Percentiles rank a stretch among this genome's conserved stretches.
These are phyloP conservation scores for Hydrolagus colliei DNA, from an alignment of 2,797 vertebrate genomes.

Conservation along the genomic window DNA sequence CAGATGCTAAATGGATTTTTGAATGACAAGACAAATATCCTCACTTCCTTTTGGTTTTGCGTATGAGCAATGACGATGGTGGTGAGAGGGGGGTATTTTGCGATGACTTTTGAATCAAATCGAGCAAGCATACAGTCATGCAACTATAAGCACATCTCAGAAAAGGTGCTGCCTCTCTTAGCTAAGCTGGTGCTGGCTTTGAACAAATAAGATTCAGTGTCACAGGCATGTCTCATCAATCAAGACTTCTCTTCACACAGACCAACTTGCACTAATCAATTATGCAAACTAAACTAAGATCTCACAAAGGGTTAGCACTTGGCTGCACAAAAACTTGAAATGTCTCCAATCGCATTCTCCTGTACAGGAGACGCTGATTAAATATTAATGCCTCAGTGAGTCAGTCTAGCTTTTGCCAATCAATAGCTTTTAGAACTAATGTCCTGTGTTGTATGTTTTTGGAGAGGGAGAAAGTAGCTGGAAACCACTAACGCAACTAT, in stretches of 20 bases:
- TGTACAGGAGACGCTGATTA: slow-evolving; percentile 53
- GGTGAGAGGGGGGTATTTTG: neutral
- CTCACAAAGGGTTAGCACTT: slow-evolving; percentile 36
- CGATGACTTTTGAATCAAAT: neutral
- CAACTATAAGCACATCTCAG: neutral
- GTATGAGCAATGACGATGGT: neutral
- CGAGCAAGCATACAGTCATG: slow-evolving; percentile 5
- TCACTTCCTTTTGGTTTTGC: too few species aligned
- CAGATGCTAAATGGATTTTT: neutral
- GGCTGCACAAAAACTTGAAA: slow-evolving; percentile 40
- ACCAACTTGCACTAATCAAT: slow-evolving; percentile 33
- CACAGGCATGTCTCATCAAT: slow-evolving; percentile 34
- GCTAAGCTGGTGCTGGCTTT: neutral
- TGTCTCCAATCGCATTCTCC: slow-evolving; percentile 40
- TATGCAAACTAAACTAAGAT: slow-evolving; percentile 34
- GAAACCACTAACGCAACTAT: slow-evolving; percentile 12
- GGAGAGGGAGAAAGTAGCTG: slow-evolving; percentile 24
- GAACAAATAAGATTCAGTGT: slow-evolving; percentile 1
- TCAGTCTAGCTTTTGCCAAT: slow-evolving; percentile 65
- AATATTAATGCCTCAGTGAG: slow-evolving; percentile 65
- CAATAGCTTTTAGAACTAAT: slow-evolving; percentile 79
- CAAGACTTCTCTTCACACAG: slow-evolving; percentile 17
- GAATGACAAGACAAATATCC: neutral
- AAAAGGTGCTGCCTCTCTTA: neutral
- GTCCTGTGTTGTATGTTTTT: slow-evolving; percentile 44